phyloP scores from a whole-genome alignment of 2,113 vertebrate species.

The Lanius ludovicianus region DNA sequence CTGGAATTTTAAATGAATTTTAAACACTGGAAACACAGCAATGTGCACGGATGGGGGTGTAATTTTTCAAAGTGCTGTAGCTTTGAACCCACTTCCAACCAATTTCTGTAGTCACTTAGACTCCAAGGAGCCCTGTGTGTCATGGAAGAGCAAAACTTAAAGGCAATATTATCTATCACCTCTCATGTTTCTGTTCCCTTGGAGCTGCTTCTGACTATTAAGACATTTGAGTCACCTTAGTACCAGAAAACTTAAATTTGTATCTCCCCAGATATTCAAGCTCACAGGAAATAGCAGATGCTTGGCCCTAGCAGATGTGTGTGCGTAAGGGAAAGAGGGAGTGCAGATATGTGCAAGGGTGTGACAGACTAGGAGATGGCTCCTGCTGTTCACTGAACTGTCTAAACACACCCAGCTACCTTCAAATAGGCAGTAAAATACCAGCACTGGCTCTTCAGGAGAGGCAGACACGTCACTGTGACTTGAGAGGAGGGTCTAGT shows the following conservation, averaged over 20 bases:
- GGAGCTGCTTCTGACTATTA: neutral
- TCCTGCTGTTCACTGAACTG: neutral
- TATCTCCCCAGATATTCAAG: neutral
- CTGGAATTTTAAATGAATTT: neutral
- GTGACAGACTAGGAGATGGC: neutral
- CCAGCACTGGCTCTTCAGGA: neutral
- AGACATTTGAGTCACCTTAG: neutral
- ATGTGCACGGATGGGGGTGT: neutral
- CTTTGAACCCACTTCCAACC: neutral
- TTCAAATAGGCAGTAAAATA: neutral
- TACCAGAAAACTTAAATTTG: neutral
- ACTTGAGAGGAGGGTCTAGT: neutral
- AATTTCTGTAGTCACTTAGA: neutral
- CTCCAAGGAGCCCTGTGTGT: neutral
- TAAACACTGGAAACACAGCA: neutral
- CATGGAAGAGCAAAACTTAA: neutral
- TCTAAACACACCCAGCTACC: neutral
- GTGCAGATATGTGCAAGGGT: neutral
- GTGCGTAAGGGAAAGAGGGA: neutral
- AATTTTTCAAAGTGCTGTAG: neutral
- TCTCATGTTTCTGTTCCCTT: neutral
- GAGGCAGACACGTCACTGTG: neutral
- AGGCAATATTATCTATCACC: neutral
- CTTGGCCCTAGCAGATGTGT: rapidly evolving
- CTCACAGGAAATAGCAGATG: neutral